Base-by-base conservation (phyloP, 2,113 vertebrate genomes). In the Pituophis catenifer region DNA sequence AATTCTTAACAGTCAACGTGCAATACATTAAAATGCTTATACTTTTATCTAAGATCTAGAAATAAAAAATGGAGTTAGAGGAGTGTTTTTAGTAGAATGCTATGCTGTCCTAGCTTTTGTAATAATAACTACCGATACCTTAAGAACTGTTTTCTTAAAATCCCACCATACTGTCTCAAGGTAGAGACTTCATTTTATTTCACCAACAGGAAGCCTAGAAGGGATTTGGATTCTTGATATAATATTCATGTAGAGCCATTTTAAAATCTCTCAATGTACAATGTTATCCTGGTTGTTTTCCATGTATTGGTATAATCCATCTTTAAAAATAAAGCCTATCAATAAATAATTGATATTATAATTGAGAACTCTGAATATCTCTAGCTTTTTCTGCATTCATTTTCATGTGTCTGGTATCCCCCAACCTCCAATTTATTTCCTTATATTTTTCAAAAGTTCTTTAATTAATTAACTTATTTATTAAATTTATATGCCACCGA, bases 271-370 rank as follows among this genome's bases (percentile, higher is more conserved):
- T 86, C 8, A 90, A 92, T 10, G 21, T 65, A 23, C 21, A 87
- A 92, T 8, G 85, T 85, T 90, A 6, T 88, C 50, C 7, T 93
- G 11, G 57, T 58, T 65, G 8, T 3, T 86, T 88, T 94, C 7
- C 1, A 33, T 57, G 88, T 94, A 91, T 91, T 94, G 89, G 50
- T 91, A n/a, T 59, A 89, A 70, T 29, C 33, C 4, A 62, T 91
- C 13, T 29, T 21, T 48, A 12, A 70, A 93, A 94, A 92, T 89
- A 92, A 15, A 21, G 29, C 92, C 21, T 24, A 0, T 0, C 6
- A 11, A 87, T 44, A 75, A 17, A 2, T 0, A 0, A 50, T 53
- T 33, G 75, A 70, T 65, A 53, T 8, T 12, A 17, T 55, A 55
- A 54, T 54, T 17, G 1, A 5, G 33, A 90, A 62, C 38, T n/a